These are phyloP conservation scores for Drosophila pseudoananassae DNA, from an alignment of 1,140 invertebrate species.

Conservation along the genomic window DNA sequence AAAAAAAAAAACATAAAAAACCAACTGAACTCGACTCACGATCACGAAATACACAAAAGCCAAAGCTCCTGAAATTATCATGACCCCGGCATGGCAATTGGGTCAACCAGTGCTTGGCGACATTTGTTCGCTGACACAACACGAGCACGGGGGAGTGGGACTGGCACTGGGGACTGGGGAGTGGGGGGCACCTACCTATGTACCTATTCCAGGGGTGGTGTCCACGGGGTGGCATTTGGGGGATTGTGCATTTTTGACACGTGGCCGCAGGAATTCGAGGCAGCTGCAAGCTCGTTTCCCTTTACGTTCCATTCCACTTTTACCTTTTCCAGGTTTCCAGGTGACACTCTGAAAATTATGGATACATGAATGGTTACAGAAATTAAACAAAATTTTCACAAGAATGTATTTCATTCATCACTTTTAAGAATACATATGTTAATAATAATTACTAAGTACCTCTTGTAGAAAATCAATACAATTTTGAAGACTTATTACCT, in stretches of 20 bases:
- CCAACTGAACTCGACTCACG: slow-evolving; percentile 54
- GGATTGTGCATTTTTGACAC: slow-evolving; percentile 56
- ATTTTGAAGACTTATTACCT: not conserved
- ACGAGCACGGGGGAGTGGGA: slow-evolving; percentile 42
- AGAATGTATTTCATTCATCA: too few species aligned
- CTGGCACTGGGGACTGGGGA: not conserved
- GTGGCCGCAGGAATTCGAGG: slow-evolving; percentile 56
- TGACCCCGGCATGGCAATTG: slow-evolving; percentile 78
- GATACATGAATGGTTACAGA: not conserved
- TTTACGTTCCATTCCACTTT: slow-evolving; percentile 19
- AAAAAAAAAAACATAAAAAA: slow-evolving; percentile 10
- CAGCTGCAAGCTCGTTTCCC: slow-evolving; percentile 41
- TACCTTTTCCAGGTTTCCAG: slow-evolving; percentile 30
- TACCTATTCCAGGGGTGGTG: not conserved
- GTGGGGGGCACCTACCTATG: slow-evolving; percentile 7
- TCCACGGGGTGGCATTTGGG: not conserved
- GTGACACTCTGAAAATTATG: slow-evolving; percentile 19
- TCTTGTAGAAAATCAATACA: too few species aligned
- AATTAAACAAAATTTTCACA: too few species aligned
- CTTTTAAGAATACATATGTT: too few species aligned
- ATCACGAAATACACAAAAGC: slow-evolving; percentile 75
- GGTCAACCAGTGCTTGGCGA: slow-evolving; percentile 67
- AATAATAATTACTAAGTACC: too few species aligned
- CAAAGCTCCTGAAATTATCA: slow-evolving; percentile 79
- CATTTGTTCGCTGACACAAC: slow-evolving; percentile 76